Base-by-base conservation (phyloP, 2,797 vertebrate species). In the Octomys mimax region DNA sequence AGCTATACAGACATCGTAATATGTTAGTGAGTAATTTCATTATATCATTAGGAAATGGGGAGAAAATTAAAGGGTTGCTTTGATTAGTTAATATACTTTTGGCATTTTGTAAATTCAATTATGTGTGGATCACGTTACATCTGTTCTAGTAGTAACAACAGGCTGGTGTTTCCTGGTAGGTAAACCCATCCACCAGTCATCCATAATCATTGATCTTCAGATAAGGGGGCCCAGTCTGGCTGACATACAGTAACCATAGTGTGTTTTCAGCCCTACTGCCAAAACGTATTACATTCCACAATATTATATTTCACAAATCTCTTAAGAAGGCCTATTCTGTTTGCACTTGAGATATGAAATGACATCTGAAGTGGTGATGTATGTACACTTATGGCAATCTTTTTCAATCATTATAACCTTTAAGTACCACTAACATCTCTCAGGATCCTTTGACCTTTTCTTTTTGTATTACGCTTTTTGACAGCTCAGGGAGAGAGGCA, bases 41-140 rank as follows among this genome's bases (percentile, higher is more conserved):
- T 96, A 86, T 36, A 92, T 95, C 73, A 66, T 87, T 92, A 62
- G 70, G n/a, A 87, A 94, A 68, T 75, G 49, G 85, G 8, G 52
- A 80, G 77, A 84, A 96, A 92, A 94, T 92, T 87, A 91, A 94
- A 82, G 46, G 49, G 73, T 89, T 77, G 71, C 62, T 97, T 92
- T 97, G 62, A 96, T n/a, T 79, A 91, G 68, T 92, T 95, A 97
- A 94, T 95, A 66, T 80, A 95, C 79, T 93, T 89, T 87, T 94
- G 87, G 92, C 57, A 93, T 96, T 96, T 94, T 93, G 13, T 97
- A 94, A 93, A 95, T 95, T 80, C 64, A 54, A 77, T 57, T 95
- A 86, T 81, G 54, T 93, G 16, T 82, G 33, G 87, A 89, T 97
- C 78, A 62, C n/a, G 46, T 96, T 73, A 16, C 93, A 46, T 54